A percentile compares a stretch with the other conserved stretches of the same genome.
Conservation (phyloP, 2,888 invertebrate species). For the Microchrysa polita region DNA sequence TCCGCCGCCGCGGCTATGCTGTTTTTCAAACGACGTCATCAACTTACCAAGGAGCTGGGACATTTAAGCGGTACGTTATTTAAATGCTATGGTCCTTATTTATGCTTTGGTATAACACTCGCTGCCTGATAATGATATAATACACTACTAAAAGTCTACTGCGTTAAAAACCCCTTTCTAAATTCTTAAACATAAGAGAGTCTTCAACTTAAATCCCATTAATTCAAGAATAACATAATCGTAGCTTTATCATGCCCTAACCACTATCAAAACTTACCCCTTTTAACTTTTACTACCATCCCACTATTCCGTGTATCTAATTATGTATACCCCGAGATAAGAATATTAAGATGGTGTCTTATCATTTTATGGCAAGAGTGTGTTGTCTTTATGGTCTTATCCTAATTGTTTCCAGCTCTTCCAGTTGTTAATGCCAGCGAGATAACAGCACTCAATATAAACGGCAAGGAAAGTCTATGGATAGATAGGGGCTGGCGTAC, state of each 20-base stretch:
- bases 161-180: too few species aligned
- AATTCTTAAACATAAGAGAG: too few species aligned
- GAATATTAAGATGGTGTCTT: slow-evolving; percentile 28
- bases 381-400: not conserved
- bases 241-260: too few species aligned
- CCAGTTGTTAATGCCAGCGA: slow-evolving; percentile 65
- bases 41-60: slow-evolving; percentile 68
- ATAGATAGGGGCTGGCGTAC: slow-evolving; percentile 76
- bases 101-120: slow-evolving; percentile 8
- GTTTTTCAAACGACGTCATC: slow-evolving; percentile 63
- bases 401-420: slow-evolving; percentile 48
- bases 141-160: not conserved
- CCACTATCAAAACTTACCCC: too few species aligned
- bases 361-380: slow-evolving; percentile 20
- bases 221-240: too few species aligned
- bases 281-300: too few species aligned
- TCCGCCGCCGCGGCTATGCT: slow-evolving; percentile 61
- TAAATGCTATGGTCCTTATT: not conserved
- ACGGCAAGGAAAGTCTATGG: slow-evolving; percentile 74
- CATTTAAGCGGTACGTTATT: slow-evolving; percentile 70
- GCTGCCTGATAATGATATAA: slow-evolving; percentile 24
- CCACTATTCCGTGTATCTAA: too few species aligned
- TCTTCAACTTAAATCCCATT: not conserved
- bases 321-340: too few species aligned
- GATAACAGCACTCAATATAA: slow-evolving; percentile 65